These are phyloP conservation scores for Drosophila putrida DNA, from an alignment of 2,888 invertebrate genomes.

Conservation along the genomic window DNA sequence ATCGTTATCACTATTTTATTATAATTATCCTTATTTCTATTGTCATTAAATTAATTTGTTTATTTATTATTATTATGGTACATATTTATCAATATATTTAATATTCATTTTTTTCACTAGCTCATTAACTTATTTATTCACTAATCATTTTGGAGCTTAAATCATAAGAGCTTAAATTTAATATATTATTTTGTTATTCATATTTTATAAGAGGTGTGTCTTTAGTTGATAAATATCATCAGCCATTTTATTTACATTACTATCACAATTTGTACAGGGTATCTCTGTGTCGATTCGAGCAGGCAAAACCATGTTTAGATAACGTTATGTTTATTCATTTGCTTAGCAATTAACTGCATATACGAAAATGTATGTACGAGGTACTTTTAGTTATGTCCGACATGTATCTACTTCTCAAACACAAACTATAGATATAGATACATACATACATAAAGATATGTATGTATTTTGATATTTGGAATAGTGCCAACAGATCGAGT, in stretches of 20 bases:
- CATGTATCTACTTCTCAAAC: slow-evolving; percentile 2
- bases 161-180: too few relatives aligned
- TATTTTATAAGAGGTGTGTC: too few relatives aligned
- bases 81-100: too few relatives aligned
- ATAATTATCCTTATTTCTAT: too few relatives aligned
- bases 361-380: slow-evolving; percentile 15
- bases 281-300: slow-evolving; percentile 3
- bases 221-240: too few relatives aligned
- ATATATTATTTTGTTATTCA: too few relatives aligned
- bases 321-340: slow-evolving; percentile 70
- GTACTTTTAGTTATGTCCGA: slow-evolving; percentile 6
- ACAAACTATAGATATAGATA: background rate
- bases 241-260: background rate
- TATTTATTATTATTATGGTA: too few relatives aligned
- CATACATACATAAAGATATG: background rate
- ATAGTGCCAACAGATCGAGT: slow-evolving; percentile 37
- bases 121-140: too few relatives aligned
- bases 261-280: slow-evolving; percentile 25
- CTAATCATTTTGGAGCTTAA: too few relatives aligned
- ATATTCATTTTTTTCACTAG: too few relatives aligned
- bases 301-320: background rate
- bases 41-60: too few relatives aligned
- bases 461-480: slow-evolving; percentile 18
- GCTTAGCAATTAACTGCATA: slow-evolving; percentile 66
- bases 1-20: too few relatives aligned